Base-by-base conservation (phyloP, 2,113 vertebrate species). In the Calypte anna region DNA sequence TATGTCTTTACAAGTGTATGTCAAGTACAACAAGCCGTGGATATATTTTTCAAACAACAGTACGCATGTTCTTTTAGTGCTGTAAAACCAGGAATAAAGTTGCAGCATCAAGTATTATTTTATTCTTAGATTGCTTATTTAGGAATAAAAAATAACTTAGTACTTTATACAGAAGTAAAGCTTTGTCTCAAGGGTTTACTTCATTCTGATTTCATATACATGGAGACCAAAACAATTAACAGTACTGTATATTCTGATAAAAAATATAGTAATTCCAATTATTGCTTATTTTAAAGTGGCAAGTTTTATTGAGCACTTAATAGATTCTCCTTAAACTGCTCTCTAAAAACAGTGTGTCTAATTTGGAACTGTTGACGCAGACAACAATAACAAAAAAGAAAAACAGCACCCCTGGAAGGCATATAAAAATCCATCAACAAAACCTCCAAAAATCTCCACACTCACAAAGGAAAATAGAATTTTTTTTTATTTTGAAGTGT, bases 61-160 rank as follows among this genome's bases (percentile, higher is more conserved):
- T 66, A 69, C 31, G 63, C 2, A 6, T 64, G 8, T 16, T 67
- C 4, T 43, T 73, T 40, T 36, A 69, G 20, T 55, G 14, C 24
- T 70, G 67, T 68, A 53, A 59, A 94, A 53, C 31, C 59, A 90
- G 12, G 12, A 57, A 87, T 72, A 72, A 94, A 91, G 25, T 48
- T 83, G 13, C 8, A 70, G 63, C 31, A 30, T 21, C 4, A 2
- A 63, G 20, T 2, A 12, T 81, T 64, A 67, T 33, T 93, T 90
- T 95, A 67, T 86, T 81, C 48, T 38, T 6, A 1, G 12, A 64
- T 38, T 63, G 7, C 21, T 78, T 83, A 86, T 67, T 88, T 80
- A 84, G 61, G 50, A 81, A 83, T 19, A 88, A 74, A 80, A 84
- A 79, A 61, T 30, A 89, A 33, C 20, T 67, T 67, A 77, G 5